A percentile compares a stretch with the other conserved stretches of the same genome.
Evolutionary conservation across 2,113 vertebrate genomes (phyloP).

Genomic region (Falco punctatus): DNA sequence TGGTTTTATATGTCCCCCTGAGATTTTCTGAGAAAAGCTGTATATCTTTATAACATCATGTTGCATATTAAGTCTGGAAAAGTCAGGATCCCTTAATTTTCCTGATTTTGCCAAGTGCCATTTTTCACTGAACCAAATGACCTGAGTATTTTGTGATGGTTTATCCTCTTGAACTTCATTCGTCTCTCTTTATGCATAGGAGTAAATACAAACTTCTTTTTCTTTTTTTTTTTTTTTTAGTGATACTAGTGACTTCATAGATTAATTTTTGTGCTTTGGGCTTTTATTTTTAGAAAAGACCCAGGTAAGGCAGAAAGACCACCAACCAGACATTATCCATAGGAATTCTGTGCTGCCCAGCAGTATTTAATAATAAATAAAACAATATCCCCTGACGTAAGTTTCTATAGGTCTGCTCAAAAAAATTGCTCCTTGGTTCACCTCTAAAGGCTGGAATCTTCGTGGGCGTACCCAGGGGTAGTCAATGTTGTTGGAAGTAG

Average conservation of each 20-base stretch:
- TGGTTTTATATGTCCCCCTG: not conserved
- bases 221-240: not conserved
- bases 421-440: not conserved
- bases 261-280: not conserved
- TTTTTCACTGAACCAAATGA: not conserved
- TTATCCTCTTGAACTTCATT: not conserved
- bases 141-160: not conserved
- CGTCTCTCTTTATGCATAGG: not conserved
- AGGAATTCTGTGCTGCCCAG: not conserved
- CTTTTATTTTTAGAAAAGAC: not conserved
- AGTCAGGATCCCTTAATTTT: not conserved
- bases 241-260: not conserved
- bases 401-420: not conserved
- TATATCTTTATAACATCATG: not conserved
- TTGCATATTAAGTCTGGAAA: not conserved
- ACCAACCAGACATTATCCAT: not conserved
- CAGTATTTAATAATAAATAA: no score
- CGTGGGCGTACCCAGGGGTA: fast-evolving
- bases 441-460: fast-evolving
- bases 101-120: not conserved
- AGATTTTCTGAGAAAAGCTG: not conserved
- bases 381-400: not conserved
- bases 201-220: not conserved
- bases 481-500: not conserved
- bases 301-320: not conserved